Evolutionary conservation across 1,140 invertebrate genomes (phyloP), one percentile per base, ranked within the genome.

Genomic region (Nasonia longicornis): DNA sequence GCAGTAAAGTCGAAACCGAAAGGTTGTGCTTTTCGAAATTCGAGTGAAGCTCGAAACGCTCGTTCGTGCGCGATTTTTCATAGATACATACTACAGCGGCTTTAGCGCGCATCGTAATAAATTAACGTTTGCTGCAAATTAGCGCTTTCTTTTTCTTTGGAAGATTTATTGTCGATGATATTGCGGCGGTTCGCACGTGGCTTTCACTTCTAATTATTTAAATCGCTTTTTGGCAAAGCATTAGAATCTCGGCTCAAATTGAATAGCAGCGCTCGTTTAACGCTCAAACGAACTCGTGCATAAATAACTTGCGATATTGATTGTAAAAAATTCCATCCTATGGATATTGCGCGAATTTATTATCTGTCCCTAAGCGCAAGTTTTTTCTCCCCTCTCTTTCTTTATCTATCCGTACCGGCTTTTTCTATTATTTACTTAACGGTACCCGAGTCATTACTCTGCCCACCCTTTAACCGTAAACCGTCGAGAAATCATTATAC

Each of bases 131-230:
- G 16, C 20, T 20, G 52, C 52, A n/a, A 58, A 58, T 58, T 58
- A 58, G 3, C 52, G 52, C 52, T 58, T 58, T 58, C 52, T 58
- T 58, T 58, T 58, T 58, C 52, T 58, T 58, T 58, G 52, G 52
- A 58, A 58, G 52, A 58, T 58, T 58, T 58, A 58, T 58, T 58
- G 20, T 58, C 52, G 52, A 58, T 58, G 52, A 58, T 58, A 58
- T 58, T 58, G 7, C 52, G 16, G 6, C 52, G 52, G 52, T n/a
- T 52, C 48, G 26, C 26, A 35, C 16, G 3, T 20, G 52, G 52
- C 52, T 58, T 58, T 58, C 52, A 58, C 52, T n/a, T 58, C 52
- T 58, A 58, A 58, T 58, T n/a, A 58, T 58, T 58, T 16, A 58
- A 58, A 58, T 58, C 52, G 16, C 52, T 58, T 58, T 58, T 58